phyloP scores from a whole-genome alignment of 1,140 invertebrate species.

The Magallana gigas region DNA sequence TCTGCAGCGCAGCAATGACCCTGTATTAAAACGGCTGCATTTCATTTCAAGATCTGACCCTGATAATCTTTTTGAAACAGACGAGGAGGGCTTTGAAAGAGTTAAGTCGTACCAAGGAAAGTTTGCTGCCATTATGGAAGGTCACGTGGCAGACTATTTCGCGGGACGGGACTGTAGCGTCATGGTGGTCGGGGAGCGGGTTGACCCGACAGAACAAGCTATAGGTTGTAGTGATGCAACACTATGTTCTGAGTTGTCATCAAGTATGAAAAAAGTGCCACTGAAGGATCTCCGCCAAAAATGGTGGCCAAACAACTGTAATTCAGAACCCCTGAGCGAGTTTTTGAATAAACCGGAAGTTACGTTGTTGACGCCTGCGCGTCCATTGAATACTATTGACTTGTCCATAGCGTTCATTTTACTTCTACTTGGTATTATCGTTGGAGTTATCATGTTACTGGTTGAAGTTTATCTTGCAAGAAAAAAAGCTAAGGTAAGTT shows the following conservation, averaged over 20 bases:
- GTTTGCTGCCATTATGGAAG: constrained; percentile 95
- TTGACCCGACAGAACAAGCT: constrained; percentile 94
- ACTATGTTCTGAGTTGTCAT: constrained; percentile 41
- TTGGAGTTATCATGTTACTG: constrained; percentile 61
- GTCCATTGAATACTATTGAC: constrained; percentile 60
- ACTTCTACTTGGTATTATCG: constrained; percentile 64
- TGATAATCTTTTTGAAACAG: constrained; percentile 80
- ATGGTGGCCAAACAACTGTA: constrained; percentile 81
- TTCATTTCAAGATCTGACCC: constrained; percentile 7
- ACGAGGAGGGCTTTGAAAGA: constrained; percentile 89
- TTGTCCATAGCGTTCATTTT: constrained; percentile 64
- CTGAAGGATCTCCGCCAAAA: constrained; percentile 67
- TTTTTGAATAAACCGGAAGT: constrained; percentile 59
- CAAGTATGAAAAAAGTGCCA: constrained; percentile 65
- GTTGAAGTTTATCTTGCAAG: constrained; percentile 54
- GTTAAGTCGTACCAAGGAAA: constrained; percentile 84
- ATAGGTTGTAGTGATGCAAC: constrained; percentile 82
- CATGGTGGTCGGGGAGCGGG: constrained; percentile 80
- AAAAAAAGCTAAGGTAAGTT: constrained; percentile 13
- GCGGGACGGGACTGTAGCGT: constrained; percentile 94
- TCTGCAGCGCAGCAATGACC: background rate
- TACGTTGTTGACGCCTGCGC: constrained; percentile 41
- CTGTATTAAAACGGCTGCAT: constrained; percentile 8
- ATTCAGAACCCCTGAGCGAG: constrained; percentile 26
- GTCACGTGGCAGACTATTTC: constrained; percentile 94